Conservation (phyloP, 1,140 invertebrate species). For the Aphelenchoides avenae region DNA sequence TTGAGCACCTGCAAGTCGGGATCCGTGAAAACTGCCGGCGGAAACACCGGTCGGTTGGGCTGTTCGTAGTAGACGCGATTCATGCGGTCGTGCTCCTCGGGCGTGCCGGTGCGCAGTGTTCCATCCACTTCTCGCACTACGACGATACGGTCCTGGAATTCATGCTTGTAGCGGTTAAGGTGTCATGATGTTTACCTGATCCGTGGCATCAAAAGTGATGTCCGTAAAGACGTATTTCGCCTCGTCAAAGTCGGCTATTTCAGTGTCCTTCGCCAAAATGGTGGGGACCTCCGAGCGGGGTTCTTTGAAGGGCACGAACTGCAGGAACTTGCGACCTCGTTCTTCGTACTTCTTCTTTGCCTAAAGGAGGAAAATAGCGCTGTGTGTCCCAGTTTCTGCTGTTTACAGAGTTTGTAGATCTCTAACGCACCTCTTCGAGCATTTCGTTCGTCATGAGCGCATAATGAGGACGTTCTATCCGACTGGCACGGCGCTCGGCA, state of each 20-base stretch:
- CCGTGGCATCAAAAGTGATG: slow-evolving; percentile 73
- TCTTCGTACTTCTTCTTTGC: slow-evolving; percentile 31
- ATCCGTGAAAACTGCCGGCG: slow-evolving; percentile 76
- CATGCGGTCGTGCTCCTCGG: slow-evolving; percentile 73
- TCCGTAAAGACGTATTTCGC: slow-evolving; percentile 79
- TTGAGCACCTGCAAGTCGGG: slow-evolving; percentile 68
- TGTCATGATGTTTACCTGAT: slow-evolving; percentile 61
- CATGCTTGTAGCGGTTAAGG: slow-evolving; percentile 5
- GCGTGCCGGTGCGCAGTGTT: slow-evolving; percentile 71
- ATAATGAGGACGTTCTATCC: slow-evolving; percentile 66
- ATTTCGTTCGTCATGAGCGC: slow-evolving; percentile 80
- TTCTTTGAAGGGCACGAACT: slow-evolving; percentile 83
- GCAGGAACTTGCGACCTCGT: slow-evolving; percentile 68
- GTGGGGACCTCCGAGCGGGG: slow-evolving; percentile 61
- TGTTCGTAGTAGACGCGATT: slow-evolving; percentile 81
- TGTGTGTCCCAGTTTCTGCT: slow-evolving; percentile 10
- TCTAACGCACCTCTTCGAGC: slow-evolving; percentile 65
- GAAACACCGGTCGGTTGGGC: slow-evolving; percentile 67
- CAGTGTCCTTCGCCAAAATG: slow-evolving; percentile 71
- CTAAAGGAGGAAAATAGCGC: slow-evolving; percentile 14
- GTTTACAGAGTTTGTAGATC: slow-evolving; percentile 2
- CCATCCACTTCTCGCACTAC: slow-evolving; percentile 81
- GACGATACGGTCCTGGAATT: slow-evolving; percentile 70
- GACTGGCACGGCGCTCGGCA: slow-evolving; percentile 66
- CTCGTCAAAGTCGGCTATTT: slow-evolving; percentile 70